Evolutionary conservation across 2,888 invertebrate genomes (phyloP), one percentile per base, ranked within the genome.

Genomic region (Cataglyphis cursor): DNA sequence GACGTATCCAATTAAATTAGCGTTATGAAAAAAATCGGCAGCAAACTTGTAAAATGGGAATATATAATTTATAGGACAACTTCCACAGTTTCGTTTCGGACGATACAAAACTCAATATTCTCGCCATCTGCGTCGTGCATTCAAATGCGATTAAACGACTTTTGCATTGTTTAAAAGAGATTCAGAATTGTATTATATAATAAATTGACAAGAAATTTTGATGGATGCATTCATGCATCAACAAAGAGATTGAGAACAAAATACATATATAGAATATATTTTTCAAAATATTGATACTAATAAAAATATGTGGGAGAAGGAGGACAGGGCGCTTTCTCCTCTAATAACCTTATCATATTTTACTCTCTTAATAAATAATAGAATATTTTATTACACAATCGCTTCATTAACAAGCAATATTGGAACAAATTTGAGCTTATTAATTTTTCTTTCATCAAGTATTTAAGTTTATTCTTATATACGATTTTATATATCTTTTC

Each of bases 11-110:
- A 62, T 62, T 38, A n/a, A 35, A 62, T 74, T 74, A 62, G 15
- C 21, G 44, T 44, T 74, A 62, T 74, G 73, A 15, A 61, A 28
- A 48, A 74, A 74, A 48, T 74, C 31, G 44, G 21, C 74, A 74
- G 62, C 61, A 35, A 74, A 73, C 24, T 59, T 73, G 38, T 73
- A n/a, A 59, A 31, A 18, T 74, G 21, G 31, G 48, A 74, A 44
- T 62, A 31, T 35, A 62, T 24, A 44, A 74, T 74, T 62, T 74
- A 74, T 28, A 62, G 18, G 62, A 62, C 9, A 62, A 31, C 31
- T 62, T 61, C 31, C 31, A 48, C 31, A 74, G 62, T 74, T 61
- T 61, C n/a, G 28, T 61, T 74, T 74, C 18, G 31, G 44, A 31
- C 73, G 24, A 24, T 41, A 24, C 75, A 28, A 57, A 24, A 59